A percentile compares a stretch with the other conserved stretches of the same genome.
These are phyloP conservation scores for Anas platyrhynchos DNA, from an alignment of 2,113 vertebrate species.

Conservation along the genomic window DNA sequence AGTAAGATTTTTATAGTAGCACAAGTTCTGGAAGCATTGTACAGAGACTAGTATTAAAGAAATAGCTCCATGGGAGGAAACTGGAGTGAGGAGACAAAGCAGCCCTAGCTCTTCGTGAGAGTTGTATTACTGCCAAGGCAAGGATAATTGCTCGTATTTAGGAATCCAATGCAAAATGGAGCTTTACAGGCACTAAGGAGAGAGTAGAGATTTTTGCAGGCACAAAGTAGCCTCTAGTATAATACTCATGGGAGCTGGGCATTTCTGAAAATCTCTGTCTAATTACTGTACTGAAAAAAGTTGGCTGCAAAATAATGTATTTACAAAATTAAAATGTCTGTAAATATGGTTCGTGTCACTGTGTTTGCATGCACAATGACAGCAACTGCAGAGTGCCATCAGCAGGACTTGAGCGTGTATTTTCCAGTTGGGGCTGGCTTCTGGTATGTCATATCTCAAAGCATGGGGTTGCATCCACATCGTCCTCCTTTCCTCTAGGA, in stretches of 20 bases:
- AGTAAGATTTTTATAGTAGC: slow-evolving; percentile 45
- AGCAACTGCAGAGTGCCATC: background rate
- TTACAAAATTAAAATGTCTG: background rate
- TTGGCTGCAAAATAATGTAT: background rate
- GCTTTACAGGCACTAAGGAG: background rate
- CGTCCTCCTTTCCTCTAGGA: background rate
- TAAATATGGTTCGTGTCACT: background rate
- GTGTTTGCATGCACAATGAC: background rate
- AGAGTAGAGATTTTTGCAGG: background rate
- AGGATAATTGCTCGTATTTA: slow-evolving; percentile 2
- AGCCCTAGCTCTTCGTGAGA: background rate
- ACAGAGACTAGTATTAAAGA: slow-evolving; percentile 3
- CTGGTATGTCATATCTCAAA: background rate
- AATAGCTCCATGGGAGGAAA: background rate
- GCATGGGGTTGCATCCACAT: background rate
- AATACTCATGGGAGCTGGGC: background rate
- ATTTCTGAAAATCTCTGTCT: slow-evolving; percentile 3
- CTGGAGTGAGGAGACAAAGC: slow-evolving; percentile 27
- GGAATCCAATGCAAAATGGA: background rate
- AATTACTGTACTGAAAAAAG: background rate
- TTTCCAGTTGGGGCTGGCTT: background rate
- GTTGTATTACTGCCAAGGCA: background rate
- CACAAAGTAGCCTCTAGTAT: background rate
- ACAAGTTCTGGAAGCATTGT: slow-evolving; percentile 21
- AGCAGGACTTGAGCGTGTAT: background rate